Evolutionary conservation across 2,113 vertebrate genomes (phyloP), one percentile per base, ranked within the genome.

Genomic region (Saccopteryx leptura): DNA sequence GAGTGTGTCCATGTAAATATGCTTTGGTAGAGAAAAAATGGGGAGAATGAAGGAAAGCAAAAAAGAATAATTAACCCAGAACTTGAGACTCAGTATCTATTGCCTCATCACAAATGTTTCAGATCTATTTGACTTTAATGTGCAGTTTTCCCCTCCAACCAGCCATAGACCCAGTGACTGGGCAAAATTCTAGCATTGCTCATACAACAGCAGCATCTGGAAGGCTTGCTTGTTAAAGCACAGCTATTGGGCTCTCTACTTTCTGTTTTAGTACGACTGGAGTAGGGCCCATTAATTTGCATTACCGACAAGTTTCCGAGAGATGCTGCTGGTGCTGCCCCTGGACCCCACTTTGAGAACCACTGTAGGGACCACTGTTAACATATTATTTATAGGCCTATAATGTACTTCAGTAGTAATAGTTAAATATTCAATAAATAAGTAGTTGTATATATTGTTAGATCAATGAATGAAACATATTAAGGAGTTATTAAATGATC

Each of bases 1-100:
- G 19, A 9, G 26, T 52, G n/a, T 10, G 2, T 24, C 2, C 11
- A 0, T 0, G 0, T 58, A 31, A 1, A 19, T 60, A 46, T 28
- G 58, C 31, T 75, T 63, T 80, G 65, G 28, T 46, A 60, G 65
- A 66, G 56, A 12, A 91, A 24, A 52, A 26, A 48, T 1, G 13
- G 19, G 2, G 17, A 83, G 17, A 61, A 3, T 4, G 18, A 48
- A 3, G 5, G 9, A 63, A n/a, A 52, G 50, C 52, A n/a, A 85
- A 33, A 33, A 68, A 48, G 31, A 76, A n/a, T 71, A 54, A 90
- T 88, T 58, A 23, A n/a, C 48, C n/a, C 19, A 63, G 58, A 58
- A 50, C 65, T 54, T 46, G 13, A 80, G 33, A 48, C 0, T 9
- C 19, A 4, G 17, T 54, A 61, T 23, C 50, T 91, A 3, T 50